Evolutionary conservation across 1,140 invertebrate species (phyloP), one percentile per base, ranked within the genome.

Genomic region (Hyles euphorbiae): DNA sequence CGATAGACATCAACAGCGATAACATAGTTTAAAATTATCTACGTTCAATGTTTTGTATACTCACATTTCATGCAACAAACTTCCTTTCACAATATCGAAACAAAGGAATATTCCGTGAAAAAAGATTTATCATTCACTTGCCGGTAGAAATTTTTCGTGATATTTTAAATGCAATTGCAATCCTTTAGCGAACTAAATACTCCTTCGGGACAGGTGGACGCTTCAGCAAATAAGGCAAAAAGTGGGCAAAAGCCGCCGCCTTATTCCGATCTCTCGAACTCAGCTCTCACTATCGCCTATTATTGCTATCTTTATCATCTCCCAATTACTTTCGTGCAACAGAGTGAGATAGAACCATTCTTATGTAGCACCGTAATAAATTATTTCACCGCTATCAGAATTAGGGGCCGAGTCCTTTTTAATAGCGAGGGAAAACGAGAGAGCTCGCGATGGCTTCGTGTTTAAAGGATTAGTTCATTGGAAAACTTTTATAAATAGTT

Each of bases 201-300:
- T 40, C 34, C 34, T 53, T 53, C 34, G 52, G 36, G 34, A 40
- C 10, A 53, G 52, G 52, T 43, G 52, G 34, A 53, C 34, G 52
- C n/a, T 53, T 53, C 34, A 7, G 34, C 11, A 40, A 53, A 53
- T 53, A 53, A 53, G 36, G 11, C 36, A 53, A 53, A 53, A 53
- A 53, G 34, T 11, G n/a, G 11, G 52, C 52, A 4, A 40, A 40
- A 40, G 36, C 36, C 8, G 36, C 5, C 36, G 4, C 36, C 36
- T 40, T 40, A 40, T 40, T 40, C 36, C 36, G 36, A 40, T 5
- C 36, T 40, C 36, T 40, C 36, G 36, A 5, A 40, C 5, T 5
- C 36, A 8, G 36, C 36, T 40, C 8, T 40, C 36, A 40, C 4
- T 40, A 8, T 40, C 8, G 36, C 4, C 36, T 40, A 40, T 40